Base-by-base conservation (phyloP, 2,113 vertebrate species). In the Vulpes lagopus region DNA sequence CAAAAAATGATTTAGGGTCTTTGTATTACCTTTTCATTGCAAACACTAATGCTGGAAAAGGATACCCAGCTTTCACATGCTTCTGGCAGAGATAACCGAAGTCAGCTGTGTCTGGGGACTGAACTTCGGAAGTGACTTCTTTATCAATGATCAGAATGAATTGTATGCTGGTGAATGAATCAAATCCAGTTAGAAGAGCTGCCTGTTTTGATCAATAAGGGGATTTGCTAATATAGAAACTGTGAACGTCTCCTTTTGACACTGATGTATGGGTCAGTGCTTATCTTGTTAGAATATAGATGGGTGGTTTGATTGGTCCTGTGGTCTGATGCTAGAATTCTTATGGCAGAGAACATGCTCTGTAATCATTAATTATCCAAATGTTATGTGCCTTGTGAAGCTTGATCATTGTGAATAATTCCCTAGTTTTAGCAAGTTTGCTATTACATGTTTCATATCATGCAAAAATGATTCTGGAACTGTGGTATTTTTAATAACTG, bases 121-220 rank as follows among this genome's bases (percentile, higher is more conserved):
- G 30, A 95, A 78, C 73, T 84, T 81, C 0, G 0, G 55, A 96
- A 86, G 86, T 67, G 16, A 86, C 71, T 89, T 96, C 71, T 81
- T 90, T 93, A 82, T 91, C 92, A 91, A 11, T 82, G 60, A 89
- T 93, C 71, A 71, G 69, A n/a, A 57, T 95, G 78, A 95, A 78
- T 82, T 78, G 78, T 93, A 6, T 73, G 16, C n/a, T 81, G 71
- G 23, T 89, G 60, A 92, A 89, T 84, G 85, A 91, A 38, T 96
- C 65, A 49, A 23, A 64, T 84, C 69, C 85, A 84, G 71, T 94
- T 57, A 73, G 49, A 57, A 94, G 30, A 55, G 38, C n/a, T 93
- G 35, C 53, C 27, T 32, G n/a, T 91, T 95, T 81, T 96, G 78
- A 55, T 25, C 23, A 27, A 7, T 81, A 62, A 59, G 76, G 65